Conservation (phyloP, 35 echinoderm and acorn worm species). For the Heliocidaris tuberculata region DNA sequence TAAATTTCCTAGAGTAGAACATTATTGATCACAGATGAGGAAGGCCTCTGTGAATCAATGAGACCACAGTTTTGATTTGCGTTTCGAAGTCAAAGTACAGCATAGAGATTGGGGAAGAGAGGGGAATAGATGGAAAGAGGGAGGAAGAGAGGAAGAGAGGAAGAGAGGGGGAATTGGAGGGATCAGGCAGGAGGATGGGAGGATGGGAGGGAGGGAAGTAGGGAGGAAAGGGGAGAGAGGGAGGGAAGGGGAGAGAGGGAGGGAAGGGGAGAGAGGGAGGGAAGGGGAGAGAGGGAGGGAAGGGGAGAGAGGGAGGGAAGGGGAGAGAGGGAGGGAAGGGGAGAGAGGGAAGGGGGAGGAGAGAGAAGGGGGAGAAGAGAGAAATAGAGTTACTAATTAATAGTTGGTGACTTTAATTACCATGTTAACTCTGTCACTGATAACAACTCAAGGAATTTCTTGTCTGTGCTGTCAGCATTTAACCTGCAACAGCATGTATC, state of each 20-base stretch:
- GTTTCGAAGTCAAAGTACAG: not conserved
- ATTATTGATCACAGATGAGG: not conserved
- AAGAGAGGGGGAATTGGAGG: not conserved
- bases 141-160: not conserved
- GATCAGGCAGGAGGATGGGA: not conserved
- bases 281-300: not conserved
- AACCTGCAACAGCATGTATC: too few relatives aligned
- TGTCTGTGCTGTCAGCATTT: too few relatives aligned
- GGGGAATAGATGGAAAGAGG: not conserved
- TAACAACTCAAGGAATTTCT: too few relatives aligned
- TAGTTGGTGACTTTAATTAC: too few relatives aligned
- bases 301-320: not conserved
- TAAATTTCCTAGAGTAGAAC: not conserved
- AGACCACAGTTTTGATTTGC: not conserved
- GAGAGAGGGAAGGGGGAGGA: not conserved
- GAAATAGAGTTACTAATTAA: too few relatives aligned
- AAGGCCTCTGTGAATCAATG: not conserved
- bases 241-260: too few relatives aligned
- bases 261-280: not conserved
- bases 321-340: too few relatives aligned
- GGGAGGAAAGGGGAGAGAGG: not conserved
- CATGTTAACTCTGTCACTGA: too few relatives aligned
- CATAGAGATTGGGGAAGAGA: not conserved
- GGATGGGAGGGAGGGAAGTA: not conserved
- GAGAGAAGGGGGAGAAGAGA: not conserved